Percentiles rank a stretch among this genome's conserved stretches.
These are phyloP conservation scores for Suncus etruscus DNA, from an alignment of 2,113 vertebrate species.

Conservation along the genomic window DNA sequence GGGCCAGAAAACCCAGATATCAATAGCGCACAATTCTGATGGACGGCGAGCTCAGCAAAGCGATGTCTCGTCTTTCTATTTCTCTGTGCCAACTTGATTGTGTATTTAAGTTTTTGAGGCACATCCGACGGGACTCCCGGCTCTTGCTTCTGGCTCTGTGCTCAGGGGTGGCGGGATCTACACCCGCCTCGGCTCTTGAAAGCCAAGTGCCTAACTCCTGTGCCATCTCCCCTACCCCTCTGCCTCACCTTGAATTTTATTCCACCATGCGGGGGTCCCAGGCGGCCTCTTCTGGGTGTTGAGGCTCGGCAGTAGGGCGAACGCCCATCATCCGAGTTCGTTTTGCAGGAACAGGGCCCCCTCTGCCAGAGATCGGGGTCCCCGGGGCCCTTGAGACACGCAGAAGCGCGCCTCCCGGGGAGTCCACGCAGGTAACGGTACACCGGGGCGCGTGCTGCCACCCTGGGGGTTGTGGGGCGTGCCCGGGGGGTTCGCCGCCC, in stretches of 20 bases:
- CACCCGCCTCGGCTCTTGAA: too few species aligned
- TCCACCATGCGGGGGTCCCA: background rate
- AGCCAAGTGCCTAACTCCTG: too few species aligned
- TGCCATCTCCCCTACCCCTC: too few species aligned
- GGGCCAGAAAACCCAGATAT: background rate
- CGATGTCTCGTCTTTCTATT: background rate
- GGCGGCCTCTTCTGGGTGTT: background rate
- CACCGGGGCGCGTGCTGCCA: background rate
- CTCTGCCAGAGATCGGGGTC: background rate
- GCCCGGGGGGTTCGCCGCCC: rapidly evolving
- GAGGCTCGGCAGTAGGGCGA: background rate
- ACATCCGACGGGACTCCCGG: too few species aligned
- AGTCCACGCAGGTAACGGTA: background rate
- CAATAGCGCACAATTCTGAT: background rate
- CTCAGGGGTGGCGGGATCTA: too few species aligned
- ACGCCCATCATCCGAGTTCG: background rate
- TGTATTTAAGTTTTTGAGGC: background rate
- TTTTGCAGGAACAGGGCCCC: background rate
- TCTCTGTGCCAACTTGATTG: background rate
- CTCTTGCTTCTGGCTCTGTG: too few species aligned
- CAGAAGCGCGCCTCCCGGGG: background rate
- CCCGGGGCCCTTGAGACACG: background rate
- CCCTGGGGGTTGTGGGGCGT: background rate
- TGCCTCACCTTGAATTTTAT: too few species aligned
- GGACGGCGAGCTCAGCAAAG: background rate